Base-by-base conservation (phyloP, 30 jellyfish, hydroid and myxozoan species). In the Aurelia sp. region DNA sequence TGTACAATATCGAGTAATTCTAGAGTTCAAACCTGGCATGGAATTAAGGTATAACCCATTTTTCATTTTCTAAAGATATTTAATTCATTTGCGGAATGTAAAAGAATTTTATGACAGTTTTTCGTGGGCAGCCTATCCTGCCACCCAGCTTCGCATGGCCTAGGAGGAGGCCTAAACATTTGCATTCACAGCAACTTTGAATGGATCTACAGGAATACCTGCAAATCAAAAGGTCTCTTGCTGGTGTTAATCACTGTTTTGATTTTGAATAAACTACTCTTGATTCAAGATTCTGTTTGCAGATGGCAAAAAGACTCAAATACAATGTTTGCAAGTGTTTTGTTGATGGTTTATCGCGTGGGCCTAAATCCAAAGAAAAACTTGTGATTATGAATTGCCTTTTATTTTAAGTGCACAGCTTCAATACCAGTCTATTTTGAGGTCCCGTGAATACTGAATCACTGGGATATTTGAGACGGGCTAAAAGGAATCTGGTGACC, bases 21-120 rank as follows among this genome's bases (percentile, higher is more conserved):
- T 93, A 52, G 98, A 93, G 71, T 76, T 83, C 67, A 85, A 78
- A 57, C 98, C 98, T 23, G 70, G 58, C 44, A 88, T 88, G 96
- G 97, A 93, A 33, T 50, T 87, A 41, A 87, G 96, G 96, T 87
- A 51, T 11, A 12, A 30, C 20, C 18, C 59, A 15, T 9, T 21
- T 68, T 15, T 31, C 17, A 31, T 68, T 68, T 21, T 22, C 17
- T 68, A 17, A 21, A 53, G 19, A 17, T 21, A 3, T 9, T 16
- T 53, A 68, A 37, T 15, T 68, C 59, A 15, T 20, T 15, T 58
- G 22, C 67, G 8, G 67, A 10, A 58, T 15, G 27, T 58, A 20
- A 58, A 15, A 22, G 16, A 58, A 58, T 58, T 58, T 58, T 0
- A 58, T 58, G 21, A 11, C 27, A 58, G 50, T 37, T 58, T 58